These are phyloP conservation scores for Drosophila paracracens DNA, from an alignment of 2,888 invertebrate genomes.

Conservation along the genomic window DNA sequence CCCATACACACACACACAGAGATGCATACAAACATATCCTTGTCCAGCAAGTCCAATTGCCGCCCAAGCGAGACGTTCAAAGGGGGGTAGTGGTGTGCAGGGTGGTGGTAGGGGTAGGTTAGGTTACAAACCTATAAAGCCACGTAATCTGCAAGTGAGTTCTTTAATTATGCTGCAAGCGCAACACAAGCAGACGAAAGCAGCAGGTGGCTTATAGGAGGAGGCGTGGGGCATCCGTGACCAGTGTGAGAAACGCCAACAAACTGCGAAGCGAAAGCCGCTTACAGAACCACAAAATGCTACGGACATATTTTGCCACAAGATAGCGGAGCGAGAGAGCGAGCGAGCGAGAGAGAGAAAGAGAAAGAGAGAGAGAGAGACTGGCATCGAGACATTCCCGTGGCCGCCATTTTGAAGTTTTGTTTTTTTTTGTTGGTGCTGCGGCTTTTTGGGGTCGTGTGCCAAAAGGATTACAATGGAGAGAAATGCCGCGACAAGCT, in stretches of 20 bases:
- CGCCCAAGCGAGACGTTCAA: background rate
- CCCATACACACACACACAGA: background rate
- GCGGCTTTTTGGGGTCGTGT: constrained; percentile 60
- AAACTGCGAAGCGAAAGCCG: constrained; percentile 76
- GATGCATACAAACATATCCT: constrained; percentile 5
- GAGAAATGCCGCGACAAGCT: constrained; percentile 2
- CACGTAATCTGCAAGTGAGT: constrained; percentile 81
- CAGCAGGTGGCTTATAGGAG: constrained; percentile 48
- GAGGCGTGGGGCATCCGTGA: constrained; percentile 1
- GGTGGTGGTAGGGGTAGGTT: background rate
- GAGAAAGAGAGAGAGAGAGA: too few species aligned
- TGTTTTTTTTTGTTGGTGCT: constrained; percentile 36
- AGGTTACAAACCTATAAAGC: constrained; percentile 67
- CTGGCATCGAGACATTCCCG: constrained; percentile 15
- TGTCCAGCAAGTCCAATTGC: constrained; percentile 12
- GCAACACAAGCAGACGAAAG: constrained; percentile 62
- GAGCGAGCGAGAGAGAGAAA: too few species aligned
- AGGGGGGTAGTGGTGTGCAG: background rate
- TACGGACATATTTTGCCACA: constrained; percentile 73
- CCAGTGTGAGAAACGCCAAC: constrained; percentile 61
- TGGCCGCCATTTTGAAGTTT: constrained; percentile 71
- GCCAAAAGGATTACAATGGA: constrained; percentile 73
- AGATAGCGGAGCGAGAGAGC: background rate
- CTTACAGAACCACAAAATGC: constrained; percentile 80
- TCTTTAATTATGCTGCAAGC: constrained; percentile 79